These are phyloP conservation scores for Heterotilapia buettikoferi DNA, from an alignment of 2,113 vertebrate genomes.

Conservation along the genomic window DNA sequence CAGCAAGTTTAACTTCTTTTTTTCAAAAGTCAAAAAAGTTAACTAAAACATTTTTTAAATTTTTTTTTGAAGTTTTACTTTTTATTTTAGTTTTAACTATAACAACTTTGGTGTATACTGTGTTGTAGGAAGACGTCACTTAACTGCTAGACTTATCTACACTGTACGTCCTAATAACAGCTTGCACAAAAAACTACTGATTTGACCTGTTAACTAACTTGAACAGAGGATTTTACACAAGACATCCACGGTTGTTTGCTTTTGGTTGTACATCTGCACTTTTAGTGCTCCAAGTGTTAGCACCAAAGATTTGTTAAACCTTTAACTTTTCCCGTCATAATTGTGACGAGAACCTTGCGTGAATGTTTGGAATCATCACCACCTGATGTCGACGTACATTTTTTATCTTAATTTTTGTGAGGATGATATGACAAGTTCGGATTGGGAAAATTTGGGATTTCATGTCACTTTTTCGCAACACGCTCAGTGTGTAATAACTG, in stretches of 20 bases:
- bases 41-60: fast-evolving
- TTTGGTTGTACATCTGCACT: not conserved
- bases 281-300: not conserved
- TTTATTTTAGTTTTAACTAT: not conserved
- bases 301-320: not conserved
- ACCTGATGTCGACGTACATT: not conserved
- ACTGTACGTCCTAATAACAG: not conserved
- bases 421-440: not conserved
- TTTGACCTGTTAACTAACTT: not conserved
- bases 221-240: not conserved
- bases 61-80: fast-evolving
- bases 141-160: not conserved
- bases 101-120: not conserved
- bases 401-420: not conserved
- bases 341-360: not conserved
- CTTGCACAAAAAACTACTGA: not conserved
- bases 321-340: not conserved
- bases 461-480: not conserved
- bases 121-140: not conserved
- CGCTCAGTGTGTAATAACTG: not conserved
- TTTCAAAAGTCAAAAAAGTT: not conserved
- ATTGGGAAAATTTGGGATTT: not conserved
- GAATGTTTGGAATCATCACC: not conserved
- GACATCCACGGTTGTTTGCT: not conserved
- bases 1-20: not conserved